A percentile compares a stretch with the other conserved stretches of the same genome.
These are phyloP conservation scores for Nycticorax nycticorax DNA, from an alignment of 2,113 vertebrate species.

Conservation along the genomic window DNA sequence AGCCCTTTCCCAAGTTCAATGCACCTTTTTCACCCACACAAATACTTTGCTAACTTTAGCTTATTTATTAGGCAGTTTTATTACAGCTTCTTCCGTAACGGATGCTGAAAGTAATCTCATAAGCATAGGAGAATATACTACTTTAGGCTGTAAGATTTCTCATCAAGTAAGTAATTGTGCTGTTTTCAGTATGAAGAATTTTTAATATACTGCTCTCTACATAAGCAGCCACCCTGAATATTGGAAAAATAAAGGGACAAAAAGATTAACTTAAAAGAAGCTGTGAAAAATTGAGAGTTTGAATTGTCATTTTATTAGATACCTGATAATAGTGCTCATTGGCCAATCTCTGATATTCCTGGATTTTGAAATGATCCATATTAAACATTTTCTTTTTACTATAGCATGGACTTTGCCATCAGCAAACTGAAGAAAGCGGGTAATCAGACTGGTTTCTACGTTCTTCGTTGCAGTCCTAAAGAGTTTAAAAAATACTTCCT, in stretches of 20 bases:
- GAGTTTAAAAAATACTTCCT: slow-evolving; percentile 95
- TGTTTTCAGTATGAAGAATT: background rate
- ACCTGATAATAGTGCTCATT: background rate
- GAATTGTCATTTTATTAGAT: background rate
- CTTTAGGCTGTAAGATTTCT: background rate
- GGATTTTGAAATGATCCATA: background rate
- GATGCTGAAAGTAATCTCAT: background rate
- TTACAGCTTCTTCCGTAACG: background rate
- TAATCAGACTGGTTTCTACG: slow-evolving; percentile 89
- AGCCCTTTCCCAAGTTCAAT: background rate
- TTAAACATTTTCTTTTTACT: slow-evolving; percentile 35
- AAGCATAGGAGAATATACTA: background rate
- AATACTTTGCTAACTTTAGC: background rate
- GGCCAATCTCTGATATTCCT: background rate
- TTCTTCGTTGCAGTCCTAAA: slow-evolving; percentile 93
- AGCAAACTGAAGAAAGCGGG: slow-evolving; percentile 87
- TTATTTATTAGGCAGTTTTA: background rate
- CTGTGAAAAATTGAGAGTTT: background rate
- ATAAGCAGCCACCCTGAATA: background rate
- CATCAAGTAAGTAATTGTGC: background rate
- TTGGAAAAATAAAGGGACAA: background rate
- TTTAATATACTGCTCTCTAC: background rate
- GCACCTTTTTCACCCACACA: background rate
- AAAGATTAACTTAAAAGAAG: background rate
- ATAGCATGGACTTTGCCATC: slow-evolving; percentile 93